Base-by-base conservation (phyloP, 2,797 vertebrate species). In the Tachyglossus aculeatus region DNA sequence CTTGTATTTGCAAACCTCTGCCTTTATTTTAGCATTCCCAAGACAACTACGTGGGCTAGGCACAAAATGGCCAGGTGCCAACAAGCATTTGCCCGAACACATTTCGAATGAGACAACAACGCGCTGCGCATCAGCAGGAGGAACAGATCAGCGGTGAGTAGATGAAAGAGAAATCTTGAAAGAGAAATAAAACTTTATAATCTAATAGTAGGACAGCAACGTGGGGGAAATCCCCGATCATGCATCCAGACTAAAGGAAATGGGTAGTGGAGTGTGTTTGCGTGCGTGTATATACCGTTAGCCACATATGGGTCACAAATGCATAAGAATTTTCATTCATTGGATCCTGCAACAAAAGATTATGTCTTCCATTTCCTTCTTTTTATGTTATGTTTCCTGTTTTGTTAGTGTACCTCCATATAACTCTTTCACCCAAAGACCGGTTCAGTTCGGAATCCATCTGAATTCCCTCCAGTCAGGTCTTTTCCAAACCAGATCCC, bases 161-260 rank as follows among this genome's bases (percentile, higher is more conserved):
- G 53, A 83, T 81, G 76, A 71, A 81, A 81, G 72, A 39, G 80
- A 60, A 44, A 83, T 71, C 74, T 83, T 75, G 66, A 76, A 85
- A 78, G 74, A 58, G 71, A 78, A 75, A 58, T 75, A 61, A 73
- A 83, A 71, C 52, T 75, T 74, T 59, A 67, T 61, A 78, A 64
- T 65, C 24, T 64, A 67, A 33, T 70, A 31, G 45, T n/a, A 47
- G 22, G 25, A 38, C 69, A 53, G 25, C 52, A 69, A 51, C 22
- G 45, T 31, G 27, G 68, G 66, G 39, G 66, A 71, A 48, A 74
- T 60, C 43, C 66, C 62, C 71, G n/a, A n/a, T n/a, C n/a, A n/a
- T n/a, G n/a, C n/a, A 32, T 48, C 27, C 41, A 48, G 25, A 27
- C 54, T 50, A 48, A 73, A 73, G 52, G 43, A 74, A 80, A 67